A percentile compares a stretch with the other conserved stretches of the same genome.
phyloP scores from a whole-genome alignment of 2,113 vertebrate genomes.

The Pholis gunnellus region DNA sequence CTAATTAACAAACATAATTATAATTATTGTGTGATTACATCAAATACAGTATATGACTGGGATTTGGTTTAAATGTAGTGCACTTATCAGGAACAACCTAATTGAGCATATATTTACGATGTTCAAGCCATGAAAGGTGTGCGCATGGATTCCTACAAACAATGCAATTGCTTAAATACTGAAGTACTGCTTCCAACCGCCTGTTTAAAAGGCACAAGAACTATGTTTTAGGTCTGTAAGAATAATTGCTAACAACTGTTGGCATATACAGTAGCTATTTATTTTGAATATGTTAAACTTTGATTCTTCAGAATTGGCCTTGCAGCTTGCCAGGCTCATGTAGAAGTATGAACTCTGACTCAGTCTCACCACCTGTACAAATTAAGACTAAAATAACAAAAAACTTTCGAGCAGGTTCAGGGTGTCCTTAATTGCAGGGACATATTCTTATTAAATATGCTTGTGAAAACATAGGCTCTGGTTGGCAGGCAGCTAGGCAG shows the following conservation, averaged over 20 bases:
- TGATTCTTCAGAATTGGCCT: conserved; percentile 14
- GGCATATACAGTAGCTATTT: conserved; percentile 11
- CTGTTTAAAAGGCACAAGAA: neutral
- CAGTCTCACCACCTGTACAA: conserved; percentile 43
- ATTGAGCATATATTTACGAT: neutral
- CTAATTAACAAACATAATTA: neutral
- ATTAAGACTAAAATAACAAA: conserved; percentile 20
- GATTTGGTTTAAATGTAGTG: neutral
- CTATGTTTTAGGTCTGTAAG: neutral
- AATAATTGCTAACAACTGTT: neutral
- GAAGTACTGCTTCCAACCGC: neutral
- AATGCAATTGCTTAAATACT: neutral
- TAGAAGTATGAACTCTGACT: conserved; percentile 26
- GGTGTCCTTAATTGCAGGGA: conserved; percentile 60
- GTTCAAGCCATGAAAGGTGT: neutral
- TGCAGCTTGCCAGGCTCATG: conserved; percentile 12
- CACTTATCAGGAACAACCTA: neutral
- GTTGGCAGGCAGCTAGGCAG: conserved; percentile 44
- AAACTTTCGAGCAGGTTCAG: conserved; percentile 17
- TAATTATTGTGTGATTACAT: neutral
- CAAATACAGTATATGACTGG: neutral
- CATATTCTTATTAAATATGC: conserved; percentile 49
- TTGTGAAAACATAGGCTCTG: conserved; percentile 51
- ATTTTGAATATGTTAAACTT: conserved; percentile 5
- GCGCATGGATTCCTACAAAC: neutral